A percentile compares a stretch with the other conserved stretches of the same genome.
Evolutionary conservation across 2,888 invertebrate genomes (phyloP).

Genomic region (Drosophila phalerata): DNA sequence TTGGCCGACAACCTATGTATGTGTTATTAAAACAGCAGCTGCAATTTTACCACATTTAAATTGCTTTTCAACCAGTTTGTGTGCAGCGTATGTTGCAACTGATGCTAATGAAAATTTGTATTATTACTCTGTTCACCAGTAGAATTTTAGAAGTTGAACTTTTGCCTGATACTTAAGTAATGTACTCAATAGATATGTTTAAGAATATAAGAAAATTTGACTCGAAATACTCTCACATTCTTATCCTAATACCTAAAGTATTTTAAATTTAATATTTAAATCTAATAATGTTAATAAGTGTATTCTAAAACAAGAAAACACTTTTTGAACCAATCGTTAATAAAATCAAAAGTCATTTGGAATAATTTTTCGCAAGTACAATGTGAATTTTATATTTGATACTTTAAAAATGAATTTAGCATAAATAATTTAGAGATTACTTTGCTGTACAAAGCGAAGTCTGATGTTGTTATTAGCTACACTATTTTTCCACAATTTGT

Average conservation of each 20-base stretch:
- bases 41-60: constrained; percentile 38
- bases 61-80: constrained; percentile 24
- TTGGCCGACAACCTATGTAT: not conserved
- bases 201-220: not conserved
- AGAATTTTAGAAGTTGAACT: not conserved
- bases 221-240: not conserved
- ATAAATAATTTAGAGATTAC: not conserved
- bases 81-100: constrained; percentile 7
- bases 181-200: not conserved
- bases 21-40: constrained; percentile 3
- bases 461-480: constrained; percentile 26
- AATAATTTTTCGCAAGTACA: no score
- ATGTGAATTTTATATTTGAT: no score
- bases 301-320: no score
- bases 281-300: no score
- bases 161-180: not conserved
- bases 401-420: no score
- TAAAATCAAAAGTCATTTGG: no score
- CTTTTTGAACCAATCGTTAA: no score
- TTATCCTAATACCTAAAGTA: no score
- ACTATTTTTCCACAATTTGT: constrained; percentile 4
- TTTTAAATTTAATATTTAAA: no score
- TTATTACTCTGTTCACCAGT: not conserved
- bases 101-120: constrained; percentile 32
- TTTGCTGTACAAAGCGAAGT: not conserved